Conservation (phyloP, 2,113 vertebrate species). For the Dascyllus trimaculatus region DNA sequence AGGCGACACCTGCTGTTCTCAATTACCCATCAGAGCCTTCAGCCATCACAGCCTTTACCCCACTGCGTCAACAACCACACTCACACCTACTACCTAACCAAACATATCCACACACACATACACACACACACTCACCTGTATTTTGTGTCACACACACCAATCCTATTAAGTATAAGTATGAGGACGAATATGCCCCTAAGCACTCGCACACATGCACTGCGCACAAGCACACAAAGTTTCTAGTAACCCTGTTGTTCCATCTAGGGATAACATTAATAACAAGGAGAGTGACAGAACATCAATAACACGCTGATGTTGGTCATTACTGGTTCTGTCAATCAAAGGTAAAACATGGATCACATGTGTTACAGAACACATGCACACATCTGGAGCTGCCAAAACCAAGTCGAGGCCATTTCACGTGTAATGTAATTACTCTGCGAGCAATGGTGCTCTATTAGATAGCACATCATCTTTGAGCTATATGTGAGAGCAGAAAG, state of each 20-base stretch:
- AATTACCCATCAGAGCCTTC: constrained; percentile 79
- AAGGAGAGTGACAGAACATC: constrained; percentile 67
- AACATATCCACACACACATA: constrained; percentile 5
- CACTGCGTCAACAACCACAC: constrained; percentile 71
- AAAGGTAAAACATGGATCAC: constrained; percentile 65
- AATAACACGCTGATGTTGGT: constrained; percentile 65
- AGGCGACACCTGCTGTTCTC: constrained; percentile 78
- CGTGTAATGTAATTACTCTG: constrained; percentile 70
- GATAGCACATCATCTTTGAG: constrained; percentile 69
- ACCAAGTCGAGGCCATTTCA: constrained; percentile 35
- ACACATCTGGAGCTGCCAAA: constrained; percentile 38
- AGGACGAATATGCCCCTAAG: constrained; percentile 66
- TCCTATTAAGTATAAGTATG: constrained; percentile 66
- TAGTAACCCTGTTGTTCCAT: constrained; percentile 49
- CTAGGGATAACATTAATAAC: constrained; percentile 63
- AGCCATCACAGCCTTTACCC: constrained; percentile 71
- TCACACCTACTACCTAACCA: constrained; percentile 46
- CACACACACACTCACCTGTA: constrained; percentile 21
- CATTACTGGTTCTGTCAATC: constrained; percentile 76
- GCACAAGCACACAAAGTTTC: constrained; percentile 43
- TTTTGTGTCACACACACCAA: constrained; percentile 35
- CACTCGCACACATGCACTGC: constrained; percentile 26
- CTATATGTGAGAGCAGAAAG: constrained; percentile 60
- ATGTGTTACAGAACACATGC: constrained; percentile 16
- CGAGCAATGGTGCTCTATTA: constrained; percentile 49